Base-by-base conservation (phyloP, 1,140 invertebrate genomes). In the Aphidius gifuensis region DNA sequence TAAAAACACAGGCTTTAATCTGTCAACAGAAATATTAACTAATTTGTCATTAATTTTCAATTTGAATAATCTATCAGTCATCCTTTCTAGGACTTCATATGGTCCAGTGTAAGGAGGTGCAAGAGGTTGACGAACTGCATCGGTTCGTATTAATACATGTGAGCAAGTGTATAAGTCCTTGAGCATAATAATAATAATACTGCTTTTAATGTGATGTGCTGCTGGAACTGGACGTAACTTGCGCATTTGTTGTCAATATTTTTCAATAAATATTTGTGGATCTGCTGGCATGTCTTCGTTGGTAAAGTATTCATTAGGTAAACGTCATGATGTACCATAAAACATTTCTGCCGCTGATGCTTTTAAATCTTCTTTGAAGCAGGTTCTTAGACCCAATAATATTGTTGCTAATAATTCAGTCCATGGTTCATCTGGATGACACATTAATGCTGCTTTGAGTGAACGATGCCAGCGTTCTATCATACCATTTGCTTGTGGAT, bases 401-500 rank as follows among this genome's bases (percentile, higher is more conserved):
- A 83, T 74, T 1, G 71, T 61, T 4, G 81, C 77, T 6, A 83
- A 66, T 1, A 56, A 32, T 23, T 74, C 65, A 1, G 66, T 61
- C 79, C 80, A 83, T 5, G 38, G 8, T 59, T 38, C 21, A 42
- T 59, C 2, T 51, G 72, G 68, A 39, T 60, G 32, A 38, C 69
- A 71, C 57, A 66, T 74, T 0, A 79, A 69, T 5, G 76, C 72
- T n/a, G 71, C 69, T 66, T 82, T 81, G 6, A 82, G 58, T 8
- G 68, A 64, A 0, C 80, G 64, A 59, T 82, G 80, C 48, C 74
- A 72, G 4, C 79, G 63, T 58, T 83, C 79, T 3, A 82, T 66
- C 65, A 80, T 71, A 0, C 79, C 79, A 60, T 81, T 81, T 21
- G 73, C 65, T 16, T 62, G 60, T 6, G 76, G 76, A 51, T 81